Evolutionary conservation across 2,888 invertebrate species (phyloP).

Genomic region (Oligia fasciuncula): DNA sequence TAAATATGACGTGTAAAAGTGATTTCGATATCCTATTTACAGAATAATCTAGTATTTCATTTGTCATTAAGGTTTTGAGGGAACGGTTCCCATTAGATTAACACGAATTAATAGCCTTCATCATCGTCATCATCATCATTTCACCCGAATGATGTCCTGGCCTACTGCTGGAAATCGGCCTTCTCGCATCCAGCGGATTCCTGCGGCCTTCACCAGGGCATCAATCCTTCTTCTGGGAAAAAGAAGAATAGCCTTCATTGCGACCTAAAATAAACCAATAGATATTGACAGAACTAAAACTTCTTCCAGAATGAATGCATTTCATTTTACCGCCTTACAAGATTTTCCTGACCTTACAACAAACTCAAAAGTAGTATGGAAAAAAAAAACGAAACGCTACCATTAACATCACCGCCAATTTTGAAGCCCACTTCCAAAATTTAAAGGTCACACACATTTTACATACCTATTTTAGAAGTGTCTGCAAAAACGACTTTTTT

Average conservation of each 20-base stretch:
- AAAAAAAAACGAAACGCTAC: background rate
- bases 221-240: too few relatives aligned
- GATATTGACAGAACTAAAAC: background rate
- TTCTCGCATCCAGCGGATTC: too few relatives aligned
- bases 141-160: too few relatives aligned
- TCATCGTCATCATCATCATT: too few relatives aligned
- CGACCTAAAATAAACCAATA: too few relatives aligned
- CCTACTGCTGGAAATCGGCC: too few relatives aligned
- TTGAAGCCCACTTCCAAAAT: background rate
- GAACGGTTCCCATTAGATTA: background rate
- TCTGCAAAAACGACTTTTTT: conserved; percentile 6
- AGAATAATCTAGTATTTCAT: background rate
- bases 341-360: background rate
- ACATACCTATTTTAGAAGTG: background rate
- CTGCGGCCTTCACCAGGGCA: too few relatives aligned
- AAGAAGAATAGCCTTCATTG: too few relatives aligned
- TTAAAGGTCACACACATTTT: conserved; percentile 12
- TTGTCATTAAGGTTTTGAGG: background rate
- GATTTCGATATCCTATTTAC: background rate
- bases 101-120: background rate
- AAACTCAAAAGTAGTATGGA: too few relatives aligned
- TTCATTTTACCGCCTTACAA: background rate
- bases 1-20: background rate
- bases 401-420: background rate
- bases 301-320: background rate